Percentiles rank a stretch among this genome's conserved stretches.
Conservation (phyloP, 2,113 vertebrate species). For the Dissostichus mawsoni region DNA sequence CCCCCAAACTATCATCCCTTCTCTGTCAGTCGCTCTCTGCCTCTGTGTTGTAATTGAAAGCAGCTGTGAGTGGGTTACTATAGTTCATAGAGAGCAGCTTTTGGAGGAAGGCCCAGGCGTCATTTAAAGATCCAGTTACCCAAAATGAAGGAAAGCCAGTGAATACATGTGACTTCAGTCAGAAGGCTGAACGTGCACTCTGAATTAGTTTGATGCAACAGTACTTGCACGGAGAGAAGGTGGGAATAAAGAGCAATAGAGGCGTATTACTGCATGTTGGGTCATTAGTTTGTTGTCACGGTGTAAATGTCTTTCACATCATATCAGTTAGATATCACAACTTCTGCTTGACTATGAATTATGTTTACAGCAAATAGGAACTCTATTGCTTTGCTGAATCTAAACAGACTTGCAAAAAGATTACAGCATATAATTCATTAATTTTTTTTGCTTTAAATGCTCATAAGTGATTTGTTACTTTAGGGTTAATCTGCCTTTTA, state of each 20-base stretch:
- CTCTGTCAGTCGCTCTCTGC: constrained; percentile 51
- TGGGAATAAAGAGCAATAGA: not conserved
- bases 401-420: no score
- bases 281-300: not conserved
- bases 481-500: no score
- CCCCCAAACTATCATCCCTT: constrained; percentile 33
- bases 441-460: no score
- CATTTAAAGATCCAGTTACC: constrained; percentile 52
- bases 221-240: not conserved
- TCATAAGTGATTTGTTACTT: no score
- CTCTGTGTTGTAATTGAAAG: constrained; percentile 82
- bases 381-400: no score
- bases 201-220: constrained; percentile 7
- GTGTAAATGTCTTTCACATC: not conserved
- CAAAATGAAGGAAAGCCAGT: constrained; percentile 36
- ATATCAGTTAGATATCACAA: not conserved
- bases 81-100: constrained; percentile 66
- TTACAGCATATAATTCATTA: no score
- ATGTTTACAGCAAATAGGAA: not conserved
- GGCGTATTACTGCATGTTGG: not conserved
- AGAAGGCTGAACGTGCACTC: constrained; percentile 7
- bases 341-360: not conserved
- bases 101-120: constrained; percentile 57
- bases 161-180: constrained; percentile 23
- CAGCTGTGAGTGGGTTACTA: constrained; percentile 84